These are phyloP conservation scores for Coccyzus lansbergi DNA, from an alignment of 2,797 vertebrate genomes.

Conservation along the genomic window DNA sequence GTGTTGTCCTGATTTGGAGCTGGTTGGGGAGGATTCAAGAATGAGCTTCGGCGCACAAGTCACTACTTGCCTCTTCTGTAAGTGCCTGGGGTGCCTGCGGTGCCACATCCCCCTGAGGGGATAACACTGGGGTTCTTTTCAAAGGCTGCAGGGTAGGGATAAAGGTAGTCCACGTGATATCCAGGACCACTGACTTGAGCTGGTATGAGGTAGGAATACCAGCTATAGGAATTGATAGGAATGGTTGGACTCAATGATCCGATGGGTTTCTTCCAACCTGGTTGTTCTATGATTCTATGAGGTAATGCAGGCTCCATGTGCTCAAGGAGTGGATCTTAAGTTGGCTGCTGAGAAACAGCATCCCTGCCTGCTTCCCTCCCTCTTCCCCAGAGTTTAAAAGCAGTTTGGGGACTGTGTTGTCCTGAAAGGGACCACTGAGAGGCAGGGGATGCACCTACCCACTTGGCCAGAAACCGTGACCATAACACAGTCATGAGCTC, in stretches of 20 bases:
- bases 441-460: not conserved
- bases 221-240: no score
- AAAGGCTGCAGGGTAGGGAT: not conserved
- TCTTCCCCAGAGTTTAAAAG: not conserved
- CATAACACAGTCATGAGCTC: rapidly evolving
- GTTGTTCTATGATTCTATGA: no score
- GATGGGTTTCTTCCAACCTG: no score
- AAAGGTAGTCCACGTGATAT: not conserved
- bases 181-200: not conserved
- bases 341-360: not conserved
- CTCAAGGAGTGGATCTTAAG: not conserved
- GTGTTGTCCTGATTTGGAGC: not conserved
- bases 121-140: not conserved
- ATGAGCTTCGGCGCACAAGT: rapidly evolving
- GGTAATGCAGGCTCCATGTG: not conserved
- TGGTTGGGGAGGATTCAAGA: not conserved
- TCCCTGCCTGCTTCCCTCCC: not conserved
- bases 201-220: no score
- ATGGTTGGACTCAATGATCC: no score
- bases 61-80: not conserved
- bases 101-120: not conserved
- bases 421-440: not conserved
- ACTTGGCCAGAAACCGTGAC: not conserved
- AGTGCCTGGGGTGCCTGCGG: not conserved
- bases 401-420: not conserved